These are phyloP conservation scores for Yponomeuta sedellus DNA, from an alignment of 2,888 invertebrate species.

Conservation along the genomic window DNA sequence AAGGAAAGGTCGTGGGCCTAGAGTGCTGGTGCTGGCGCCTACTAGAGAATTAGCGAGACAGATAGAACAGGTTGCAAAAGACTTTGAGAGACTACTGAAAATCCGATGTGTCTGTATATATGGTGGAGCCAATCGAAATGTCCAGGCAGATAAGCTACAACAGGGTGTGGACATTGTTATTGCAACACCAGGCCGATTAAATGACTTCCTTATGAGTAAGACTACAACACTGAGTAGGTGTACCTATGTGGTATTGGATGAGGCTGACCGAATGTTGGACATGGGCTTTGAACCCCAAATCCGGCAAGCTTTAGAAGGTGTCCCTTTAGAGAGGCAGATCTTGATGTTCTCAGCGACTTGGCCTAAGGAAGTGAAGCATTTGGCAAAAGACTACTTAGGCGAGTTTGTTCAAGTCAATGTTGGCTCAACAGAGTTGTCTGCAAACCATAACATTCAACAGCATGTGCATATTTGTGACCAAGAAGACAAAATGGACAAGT, in stretches of 20 bases:
- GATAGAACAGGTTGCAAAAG: slow-evolving; percentile 85
- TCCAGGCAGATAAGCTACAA: slow-evolving; percentile 78
- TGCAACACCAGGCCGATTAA: slow-evolving; percentile 90
- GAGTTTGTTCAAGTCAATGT: slow-evolving; percentile 95
- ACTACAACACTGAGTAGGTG: slow-evolving; percentile 83
- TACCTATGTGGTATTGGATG: slow-evolving; percentile 91
- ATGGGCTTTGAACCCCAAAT: slow-evolving; percentile 99
- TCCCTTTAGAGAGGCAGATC: slow-evolving; percentile 94
- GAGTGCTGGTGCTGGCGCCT: slow-evolving; percentile 86
- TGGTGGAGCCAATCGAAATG: slow-evolving; percentile 87
- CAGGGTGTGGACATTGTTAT: slow-evolving; percentile 90
- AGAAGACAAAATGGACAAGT: slow-evolving; percentile 82
- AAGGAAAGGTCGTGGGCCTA: slow-evolving; percentile 85
- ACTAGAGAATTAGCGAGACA: slow-evolving; percentile 87
- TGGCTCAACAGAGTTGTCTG: slow-evolving; percentile 89
- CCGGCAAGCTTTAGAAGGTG: slow-evolving; percentile 91
- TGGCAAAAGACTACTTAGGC: slow-evolving; percentile 93
- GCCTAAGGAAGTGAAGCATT: slow-evolving; percentile 94
- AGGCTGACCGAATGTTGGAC: slow-evolving; percentile 96
- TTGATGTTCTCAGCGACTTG: slow-evolving; percentile 99
- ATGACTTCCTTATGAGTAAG: slow-evolving; percentile 86
- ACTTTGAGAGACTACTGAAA: slow-evolving; percentile 82
- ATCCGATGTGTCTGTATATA: slow-evolving; percentile 89
- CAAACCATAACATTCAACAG: slow-evolving; percentile 93
- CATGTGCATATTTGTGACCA: slow-evolving; percentile 89